Percentiles rank a stretch among this genome's conserved stretches.
phyloP scores from a whole-genome alignment of 2,888 invertebrate genomes.

The Agrochola litura region DNA sequence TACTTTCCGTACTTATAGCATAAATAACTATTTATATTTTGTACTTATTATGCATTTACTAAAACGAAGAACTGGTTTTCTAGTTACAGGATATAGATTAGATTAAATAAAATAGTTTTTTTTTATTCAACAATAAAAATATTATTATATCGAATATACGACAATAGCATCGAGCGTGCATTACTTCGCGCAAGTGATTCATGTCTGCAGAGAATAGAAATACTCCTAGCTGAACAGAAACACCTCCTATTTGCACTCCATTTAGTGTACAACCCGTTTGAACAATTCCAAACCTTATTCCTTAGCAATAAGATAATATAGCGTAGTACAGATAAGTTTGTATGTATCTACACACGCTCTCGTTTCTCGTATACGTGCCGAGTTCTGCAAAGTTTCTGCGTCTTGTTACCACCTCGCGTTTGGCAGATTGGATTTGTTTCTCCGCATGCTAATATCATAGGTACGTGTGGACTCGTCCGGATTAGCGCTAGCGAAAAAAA shows the following conservation, averaged over 20 bases:
- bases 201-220: conserved; percentile 80
- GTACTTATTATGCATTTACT: neutral
- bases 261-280: conserved; percentile 48
- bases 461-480: conserved; percentile 77
- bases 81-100: neutral
- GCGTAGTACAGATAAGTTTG: conserved; percentile 58
- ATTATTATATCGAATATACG: conserved; percentile 67
- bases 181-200: conserved; percentile 77
- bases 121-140: conserved; percentile 10
- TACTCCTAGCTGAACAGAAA: conserved; percentile 74
- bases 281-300: conserved; percentile 62
- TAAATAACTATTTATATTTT: too few relatives aligned
- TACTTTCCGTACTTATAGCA: too few relatives aligned
- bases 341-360: conserved; percentile 73
- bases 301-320: conserved; percentile 58
- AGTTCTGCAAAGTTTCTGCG: conserved; percentile 81
- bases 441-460: conserved; percentile 84
- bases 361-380: conserved; percentile 81
- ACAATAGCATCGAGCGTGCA: conserved; percentile 71
- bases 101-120: neutral
- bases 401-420: conserved; percentile 85
- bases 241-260: conserved; percentile 67
- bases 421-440: conserved; percentile 88
- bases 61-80: neutral
- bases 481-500: conserved; percentile 72